Evolutionary conservation across 2,797 vertebrate species (phyloP).

Genomic region (Dryobates pubescens): DNA sequence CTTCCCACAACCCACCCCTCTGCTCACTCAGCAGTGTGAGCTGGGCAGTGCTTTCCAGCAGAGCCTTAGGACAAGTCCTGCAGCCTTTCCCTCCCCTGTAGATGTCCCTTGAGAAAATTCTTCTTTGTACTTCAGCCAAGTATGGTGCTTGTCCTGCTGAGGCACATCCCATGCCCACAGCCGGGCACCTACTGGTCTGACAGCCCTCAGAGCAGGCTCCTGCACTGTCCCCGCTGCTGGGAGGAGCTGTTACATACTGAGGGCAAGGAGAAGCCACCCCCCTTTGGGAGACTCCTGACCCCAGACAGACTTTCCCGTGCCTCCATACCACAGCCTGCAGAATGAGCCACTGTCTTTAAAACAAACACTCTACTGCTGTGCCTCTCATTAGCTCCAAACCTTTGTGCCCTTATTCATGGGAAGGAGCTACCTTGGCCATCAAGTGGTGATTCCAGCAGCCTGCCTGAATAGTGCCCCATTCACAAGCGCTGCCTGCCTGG

Average conservation of each 20-base stretch:
- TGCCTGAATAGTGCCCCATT: not conserved
- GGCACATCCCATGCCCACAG: not conserved
- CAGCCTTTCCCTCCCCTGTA: not conserved
- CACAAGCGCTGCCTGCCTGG: not conserved
- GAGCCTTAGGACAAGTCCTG: not conserved
- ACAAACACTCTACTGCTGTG: constrained; percentile 14
- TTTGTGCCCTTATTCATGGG: constrained; percentile 59
- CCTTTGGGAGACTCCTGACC: constrained; percentile 41
- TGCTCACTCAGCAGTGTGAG: not conserved
- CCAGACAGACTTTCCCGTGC: not conserved
- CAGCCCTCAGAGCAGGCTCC: not conserved
- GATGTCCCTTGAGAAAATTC: rapidly evolving
- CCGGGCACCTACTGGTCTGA: not conserved
- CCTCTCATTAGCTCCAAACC: constrained; percentile 24
- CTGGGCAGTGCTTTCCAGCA: not conserved
- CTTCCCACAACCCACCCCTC: not conserved
- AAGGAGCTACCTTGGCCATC: not conserved
- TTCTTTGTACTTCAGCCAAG: not conserved
- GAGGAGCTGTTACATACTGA: not conserved
- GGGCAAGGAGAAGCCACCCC: not conserved
- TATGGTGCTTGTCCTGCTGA: rapidly evolving
- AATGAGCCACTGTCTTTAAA: constrained; percentile 44
- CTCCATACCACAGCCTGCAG: not conserved
- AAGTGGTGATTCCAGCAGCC: not conserved
- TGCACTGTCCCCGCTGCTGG: not conserved